Evolutionary conservation across 2,888 invertebrate genomes (phyloP).

Genomic region (Oeneis ivallda): DNA sequence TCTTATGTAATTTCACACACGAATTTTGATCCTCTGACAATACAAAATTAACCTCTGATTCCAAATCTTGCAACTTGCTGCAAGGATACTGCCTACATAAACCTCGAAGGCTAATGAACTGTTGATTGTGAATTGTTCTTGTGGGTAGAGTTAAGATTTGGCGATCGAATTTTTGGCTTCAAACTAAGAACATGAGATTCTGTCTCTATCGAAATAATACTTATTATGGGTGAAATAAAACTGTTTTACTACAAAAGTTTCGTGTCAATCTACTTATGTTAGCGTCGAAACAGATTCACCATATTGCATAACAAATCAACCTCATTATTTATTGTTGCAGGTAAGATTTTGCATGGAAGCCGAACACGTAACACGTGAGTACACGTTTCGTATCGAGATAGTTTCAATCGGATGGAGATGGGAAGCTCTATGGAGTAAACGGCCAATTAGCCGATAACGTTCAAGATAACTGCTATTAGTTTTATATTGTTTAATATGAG

Average conservation of each 20-base stretch:
- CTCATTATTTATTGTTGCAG: slow-evolving; percentile 62
- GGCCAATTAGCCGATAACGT: slow-evolving; percentile 74
- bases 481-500: slow-evolving; percentile 79
- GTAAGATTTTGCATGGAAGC: slow-evolving; percentile 55
- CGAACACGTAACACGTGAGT: slow-evolving; percentile 50
- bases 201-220: not conserved
- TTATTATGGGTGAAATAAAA: not conserved
- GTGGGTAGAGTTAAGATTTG: too few relatives aligned
- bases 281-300: slow-evolving; percentile 13
- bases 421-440: slow-evolving; percentile 63
- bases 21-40: not conserved
- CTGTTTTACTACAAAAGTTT: not conserved
- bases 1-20: too few relatives aligned
- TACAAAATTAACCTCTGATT: not conserved
- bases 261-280: not conserved
- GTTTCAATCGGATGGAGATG: slow-evolving; percentile 38
- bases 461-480: slow-evolving; percentile 75
- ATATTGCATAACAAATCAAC: slow-evolving; percentile 39
- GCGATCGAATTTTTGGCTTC: not conserved
- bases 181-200: not conserved
- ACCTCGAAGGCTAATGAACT: too few relatives aligned
- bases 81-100: too few relatives aligned
- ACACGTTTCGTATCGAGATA: slow-evolving; percentile 44
- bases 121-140: too few relatives aligned
- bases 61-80: not conserved